These are phyloP conservation scores for Aproaerema taeniolella DNA, from an alignment of 2,888 invertebrate genomes.

Conservation along the genomic window DNA sequence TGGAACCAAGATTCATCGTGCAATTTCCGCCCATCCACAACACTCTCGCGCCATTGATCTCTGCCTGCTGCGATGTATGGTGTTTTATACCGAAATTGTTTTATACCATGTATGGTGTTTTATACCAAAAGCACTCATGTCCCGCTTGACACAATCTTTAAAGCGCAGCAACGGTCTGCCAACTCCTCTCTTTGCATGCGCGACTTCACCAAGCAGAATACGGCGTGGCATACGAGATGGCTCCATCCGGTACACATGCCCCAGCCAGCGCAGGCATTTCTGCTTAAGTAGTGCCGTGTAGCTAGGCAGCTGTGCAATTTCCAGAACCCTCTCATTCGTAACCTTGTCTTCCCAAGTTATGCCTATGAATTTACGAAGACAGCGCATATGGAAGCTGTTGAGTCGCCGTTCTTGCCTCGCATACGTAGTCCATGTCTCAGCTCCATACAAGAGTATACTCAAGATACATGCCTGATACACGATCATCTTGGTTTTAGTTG, in stretches of 20 bases:
- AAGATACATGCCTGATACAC: slow-evolving; percentile 14
- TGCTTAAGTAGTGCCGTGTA: background rate
- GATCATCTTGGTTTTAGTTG: background rate
- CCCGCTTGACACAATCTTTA: slow-evolving; percentile 3
- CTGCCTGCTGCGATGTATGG: background rate
- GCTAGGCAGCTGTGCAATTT: slow-evolving; percentile 2
- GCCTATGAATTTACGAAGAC: slow-evolving; percentile 1
- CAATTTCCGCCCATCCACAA: background rate
- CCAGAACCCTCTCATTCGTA: slow-evolving; percentile 3
- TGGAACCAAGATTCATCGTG: background rate
- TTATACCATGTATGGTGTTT: background rate
- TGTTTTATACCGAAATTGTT: background rate
- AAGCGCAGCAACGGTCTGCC: slow-evolving; percentile 2
- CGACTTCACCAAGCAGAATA: background rate
- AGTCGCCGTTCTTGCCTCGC: slow-evolving; percentile 11
- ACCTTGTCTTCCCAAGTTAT: slow-evolving; percentile 1
- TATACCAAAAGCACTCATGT: background rate
- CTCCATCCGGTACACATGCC: slow-evolving; percentile 6
- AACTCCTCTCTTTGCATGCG: slow-evolving; percentile 3
- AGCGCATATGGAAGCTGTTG: background rate
- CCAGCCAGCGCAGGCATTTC: slow-evolving; percentile 1
- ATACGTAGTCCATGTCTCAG: slow-evolving; percentile 15
- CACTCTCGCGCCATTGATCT: background rate
- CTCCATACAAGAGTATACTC: slow-evolving; percentile 12
- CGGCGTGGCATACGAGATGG: slow-evolving; percentile 1